These are phyloP conservation scores for Helicolenus hilgendorfi DNA, from an alignment of 2,797 vertebrate genomes.

Conservation along the genomic window DNA sequence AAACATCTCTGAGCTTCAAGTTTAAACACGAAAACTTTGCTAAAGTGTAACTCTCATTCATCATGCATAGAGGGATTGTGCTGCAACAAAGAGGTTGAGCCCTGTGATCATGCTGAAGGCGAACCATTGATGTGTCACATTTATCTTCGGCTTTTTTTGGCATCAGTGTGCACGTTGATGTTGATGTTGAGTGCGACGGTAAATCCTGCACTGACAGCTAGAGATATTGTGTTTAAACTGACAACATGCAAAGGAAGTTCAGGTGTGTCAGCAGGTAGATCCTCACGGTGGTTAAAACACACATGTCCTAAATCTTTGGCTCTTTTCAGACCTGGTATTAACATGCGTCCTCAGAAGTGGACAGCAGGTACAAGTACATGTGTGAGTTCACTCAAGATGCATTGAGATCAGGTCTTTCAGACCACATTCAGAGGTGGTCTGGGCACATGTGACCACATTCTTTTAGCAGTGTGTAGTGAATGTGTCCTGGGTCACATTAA, in stretches of 20 bases:
- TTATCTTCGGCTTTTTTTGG: constrained; percentile 44
- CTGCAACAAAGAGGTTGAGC: constrained; percentile 56
- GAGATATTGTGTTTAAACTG: constrained; percentile 38
- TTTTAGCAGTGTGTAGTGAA: too few species aligned
- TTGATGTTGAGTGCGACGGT: constrained; percentile 27
- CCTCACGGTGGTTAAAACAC: constrained; percentile 31
- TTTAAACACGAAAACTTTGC: constrained; percentile 77
- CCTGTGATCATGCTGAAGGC: constrained; percentile 66
- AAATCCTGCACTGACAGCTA: constrained; percentile 68
- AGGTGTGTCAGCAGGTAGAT: constrained; percentile 58
- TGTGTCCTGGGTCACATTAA: too few species aligned
- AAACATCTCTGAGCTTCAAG: constrained; percentile 68
- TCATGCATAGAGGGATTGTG: constrained; percentile 31
- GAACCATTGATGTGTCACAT: constrained; percentile 64
- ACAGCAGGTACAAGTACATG: too few species aligned
- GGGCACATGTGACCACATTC: too few species aligned
- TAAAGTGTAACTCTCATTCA: constrained; percentile 44
- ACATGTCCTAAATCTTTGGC: constrained; percentile 52
- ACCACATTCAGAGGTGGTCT: too few species aligned
- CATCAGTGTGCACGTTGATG: constrained; percentile 39
- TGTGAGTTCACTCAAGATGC: too few species aligned
- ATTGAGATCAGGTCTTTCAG: too few species aligned
- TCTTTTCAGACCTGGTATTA: too few species aligned
- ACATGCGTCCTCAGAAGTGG: too few species aligned
- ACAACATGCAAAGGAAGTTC: constrained; percentile 65